phyloP scores from a whole-genome alignment of 1,140 invertebrate species.

The Drosophila sechellia region DNA sequence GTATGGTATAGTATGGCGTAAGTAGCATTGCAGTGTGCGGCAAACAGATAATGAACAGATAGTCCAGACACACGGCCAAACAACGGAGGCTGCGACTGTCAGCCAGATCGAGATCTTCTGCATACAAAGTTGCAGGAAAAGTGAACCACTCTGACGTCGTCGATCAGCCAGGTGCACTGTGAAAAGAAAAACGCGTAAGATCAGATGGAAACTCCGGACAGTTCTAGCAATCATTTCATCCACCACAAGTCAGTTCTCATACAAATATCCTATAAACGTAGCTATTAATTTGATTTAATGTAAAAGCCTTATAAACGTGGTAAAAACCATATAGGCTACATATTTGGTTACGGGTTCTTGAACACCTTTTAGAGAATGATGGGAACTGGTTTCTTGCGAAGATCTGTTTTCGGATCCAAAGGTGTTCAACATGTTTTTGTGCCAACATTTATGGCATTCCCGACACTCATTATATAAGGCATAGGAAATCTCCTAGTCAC shows the following conservation, averaged over 20 bases:
- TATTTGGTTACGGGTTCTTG: no score
- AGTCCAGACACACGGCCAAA: conserved; percentile 38
- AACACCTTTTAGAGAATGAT: no score
- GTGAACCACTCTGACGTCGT: conserved; percentile 43
- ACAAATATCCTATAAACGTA: no score
- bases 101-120: conserved; percentile 64
- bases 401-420: neutral
- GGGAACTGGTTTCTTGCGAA: neutral
- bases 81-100: conserved; percentile 39
- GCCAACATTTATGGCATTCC: neutral
- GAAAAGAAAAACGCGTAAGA: neutral
- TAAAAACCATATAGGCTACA: no score
- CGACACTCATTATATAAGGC: conserved; percentile 40
- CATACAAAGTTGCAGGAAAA: conserved; percentile 66
- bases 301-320: no score
- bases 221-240: neutral
- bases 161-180: conserved; percentile 20
- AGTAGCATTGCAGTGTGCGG: conserved; percentile 12
- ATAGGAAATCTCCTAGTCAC: conserved; percentile 27
- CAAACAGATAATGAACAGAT: conserved; percentile 69
- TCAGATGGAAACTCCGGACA: neutral
- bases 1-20: conserved; percentile 3
- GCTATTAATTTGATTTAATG: no score
- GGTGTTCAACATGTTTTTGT: neutral
- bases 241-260: no score